A percentile compares a stretch with the other conserved stretches of the same genome.
Evolutionary conservation across 2,113 vertebrate species (phyloP).

Genomic region (Motacilla tschutschensis): DNA sequence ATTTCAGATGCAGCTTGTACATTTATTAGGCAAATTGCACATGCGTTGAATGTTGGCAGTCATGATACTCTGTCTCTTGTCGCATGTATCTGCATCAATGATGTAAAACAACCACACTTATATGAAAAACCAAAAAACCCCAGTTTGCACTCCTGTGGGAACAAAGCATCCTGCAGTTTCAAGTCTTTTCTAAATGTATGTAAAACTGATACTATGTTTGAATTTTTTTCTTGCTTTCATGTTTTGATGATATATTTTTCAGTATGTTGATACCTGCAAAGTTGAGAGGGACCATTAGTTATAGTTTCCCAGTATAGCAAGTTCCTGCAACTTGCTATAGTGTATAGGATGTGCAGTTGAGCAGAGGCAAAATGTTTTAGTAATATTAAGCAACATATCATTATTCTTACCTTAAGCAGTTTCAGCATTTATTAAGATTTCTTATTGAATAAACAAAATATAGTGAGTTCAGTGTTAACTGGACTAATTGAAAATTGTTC

Average conservation of each 20-base stretch:
- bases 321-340: background rate
- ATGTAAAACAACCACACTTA: background rate
- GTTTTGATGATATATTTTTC: background rate
- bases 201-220: background rate
- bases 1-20: background rate
- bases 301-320: background rate
- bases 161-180: background rate
- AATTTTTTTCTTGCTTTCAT: background rate
- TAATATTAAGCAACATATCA: background rate
- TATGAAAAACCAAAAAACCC: accelerated
- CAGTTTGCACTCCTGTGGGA: background rate
- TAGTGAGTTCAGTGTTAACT: background rate
- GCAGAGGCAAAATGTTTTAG: background rate
- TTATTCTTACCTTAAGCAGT: background rate
- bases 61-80: accelerated
- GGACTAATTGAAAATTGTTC: background rate
- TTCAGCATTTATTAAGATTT: background rate
- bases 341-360: background rate
- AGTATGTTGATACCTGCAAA: background rate
- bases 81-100: background rate
- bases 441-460: background rate
- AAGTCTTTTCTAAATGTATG: background rate
- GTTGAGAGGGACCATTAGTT: background rate
- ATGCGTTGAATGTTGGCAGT: background rate
- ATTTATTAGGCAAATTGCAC: background rate